phyloP scores from a whole-genome alignment of 2,113 vertebrate genomes.

The Platycercus adscitus region DNA sequence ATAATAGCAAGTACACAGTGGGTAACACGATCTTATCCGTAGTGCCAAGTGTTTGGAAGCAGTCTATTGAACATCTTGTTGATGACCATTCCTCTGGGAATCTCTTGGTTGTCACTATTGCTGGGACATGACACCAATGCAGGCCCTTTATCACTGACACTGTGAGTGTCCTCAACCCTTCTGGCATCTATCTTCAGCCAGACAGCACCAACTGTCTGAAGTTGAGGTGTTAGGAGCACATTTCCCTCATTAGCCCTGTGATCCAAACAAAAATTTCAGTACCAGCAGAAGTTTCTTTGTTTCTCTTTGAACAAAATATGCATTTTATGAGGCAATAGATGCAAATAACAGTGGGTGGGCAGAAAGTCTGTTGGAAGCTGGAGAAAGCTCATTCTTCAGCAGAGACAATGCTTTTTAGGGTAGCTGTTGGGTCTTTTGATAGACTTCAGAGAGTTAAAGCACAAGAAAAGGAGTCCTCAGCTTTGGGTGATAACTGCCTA shows the following conservation, averaged over 20 bases:
- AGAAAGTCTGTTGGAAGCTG: not conserved
- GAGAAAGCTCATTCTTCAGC: not conserved
- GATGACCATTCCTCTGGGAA: not conserved
- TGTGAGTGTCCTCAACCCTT: not conserved
- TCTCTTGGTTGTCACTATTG: fast-evolving
- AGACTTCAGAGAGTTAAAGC: not conserved
- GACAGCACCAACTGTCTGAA: not conserved
- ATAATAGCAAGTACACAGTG: not conserved
- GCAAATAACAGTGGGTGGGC: not conserved
- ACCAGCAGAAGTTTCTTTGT: conserved; percentile 6
- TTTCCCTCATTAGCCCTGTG: not conserved
- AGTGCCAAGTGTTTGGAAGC: not conserved
- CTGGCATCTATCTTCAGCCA: not conserved
- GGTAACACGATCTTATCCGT: not conserved
- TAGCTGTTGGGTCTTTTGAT: not conserved
- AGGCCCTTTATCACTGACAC: not conserved
- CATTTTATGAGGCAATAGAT: not conserved
- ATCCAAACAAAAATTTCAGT: conserved; percentile 10
- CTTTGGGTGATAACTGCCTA: not conserved
- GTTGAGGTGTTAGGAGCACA: not conserved
- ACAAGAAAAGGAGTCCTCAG: not conserved
- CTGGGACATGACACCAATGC: not conserved
- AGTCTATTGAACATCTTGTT: not conserved
- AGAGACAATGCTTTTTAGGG: not conserved
- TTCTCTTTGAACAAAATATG: conserved; percentile 18